phyloP scores from a whole-genome alignment of 2,797 vertebrate species.

The Danionella dracula region DNA sequence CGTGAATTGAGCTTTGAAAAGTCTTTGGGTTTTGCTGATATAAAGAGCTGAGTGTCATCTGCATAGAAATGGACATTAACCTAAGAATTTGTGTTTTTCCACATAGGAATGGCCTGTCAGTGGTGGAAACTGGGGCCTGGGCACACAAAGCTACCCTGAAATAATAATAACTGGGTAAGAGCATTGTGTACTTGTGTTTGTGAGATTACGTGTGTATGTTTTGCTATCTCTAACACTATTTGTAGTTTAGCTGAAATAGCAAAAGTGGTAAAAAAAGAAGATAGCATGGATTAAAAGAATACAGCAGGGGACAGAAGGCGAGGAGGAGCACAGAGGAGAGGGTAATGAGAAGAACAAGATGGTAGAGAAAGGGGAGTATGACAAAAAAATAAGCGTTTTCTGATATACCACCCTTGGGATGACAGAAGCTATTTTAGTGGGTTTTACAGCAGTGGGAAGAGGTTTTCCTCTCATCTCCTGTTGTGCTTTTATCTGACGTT shows the following conservation, averaged over 20 bases:
- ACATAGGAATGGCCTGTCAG: slow-evolving; percentile 95
- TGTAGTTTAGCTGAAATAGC: slow-evolving; percentile 43
- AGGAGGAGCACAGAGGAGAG: not conserved
- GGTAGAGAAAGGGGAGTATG: not conserved
- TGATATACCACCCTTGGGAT: slow-evolving; percentile 20
- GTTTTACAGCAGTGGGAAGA: slow-evolving; percentile 31
- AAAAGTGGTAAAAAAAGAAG: slow-evolving; percentile 14
- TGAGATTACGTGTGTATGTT: slow-evolving; percentile 11
- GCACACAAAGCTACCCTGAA: slow-evolving; percentile 96
- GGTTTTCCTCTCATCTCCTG: slow-evolving; percentile 27
- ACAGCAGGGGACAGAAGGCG: not conserved
- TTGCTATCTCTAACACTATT: slow-evolving; percentile 15
- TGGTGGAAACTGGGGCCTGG: slow-evolving; percentile 97
- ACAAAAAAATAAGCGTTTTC: slow-evolving; percentile 33
- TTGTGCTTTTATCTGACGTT: slow-evolving; percentile 26
- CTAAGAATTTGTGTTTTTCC: slow-evolving; percentile 40
- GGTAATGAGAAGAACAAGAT: slow-evolving; percentile 22
- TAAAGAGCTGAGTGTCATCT: too few relatives aligned
- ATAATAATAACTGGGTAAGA: slow-evolving; percentile 98
- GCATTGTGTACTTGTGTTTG: not conserved
- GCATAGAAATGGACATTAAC: too few relatives aligned
- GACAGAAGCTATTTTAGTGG: slow-evolving; percentile 3
- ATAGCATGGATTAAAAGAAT: not conserved
- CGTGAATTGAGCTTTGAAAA: too few relatives aligned
- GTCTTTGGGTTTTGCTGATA: too few relatives aligned